Evolutionary conservation across 1,140 invertebrate species (phyloP), one percentile per base, ranked within the genome.

Genomic region (Solenopsis invicta): DNA sequence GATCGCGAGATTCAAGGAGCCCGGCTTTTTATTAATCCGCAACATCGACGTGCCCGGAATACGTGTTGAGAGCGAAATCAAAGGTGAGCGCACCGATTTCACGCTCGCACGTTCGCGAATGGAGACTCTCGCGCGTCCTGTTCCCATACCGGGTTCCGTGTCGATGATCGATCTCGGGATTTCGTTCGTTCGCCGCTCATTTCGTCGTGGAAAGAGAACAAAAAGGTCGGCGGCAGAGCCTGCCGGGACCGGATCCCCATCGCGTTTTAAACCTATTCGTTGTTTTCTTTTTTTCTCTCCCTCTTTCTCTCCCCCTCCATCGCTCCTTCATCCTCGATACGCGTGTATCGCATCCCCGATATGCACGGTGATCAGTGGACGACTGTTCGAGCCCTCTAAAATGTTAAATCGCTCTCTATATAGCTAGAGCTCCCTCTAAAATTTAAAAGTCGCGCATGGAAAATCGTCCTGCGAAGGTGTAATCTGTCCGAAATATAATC

Each of bases 141-240:
- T 89, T 84, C 74, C 82, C 74, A 85, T 59, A 85, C 61, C 48
- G 74, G 34, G 37, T 56, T 77, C 78, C 64, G 62, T 88, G 86
- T 89, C 88, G 88, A 88, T 85, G 86, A 87, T 76, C 80, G 86
- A 87, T 88, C 81, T 72, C 50, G 67, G 76, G 72, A 72, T 85
- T 85, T 74, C 85, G 45, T 67, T 52, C 29, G 34, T 62, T 52
- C 45, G 54, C 50, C 69, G 85, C 13, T 59, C 62, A 84, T 87
- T 87, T 87, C 56, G 66, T 56, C 34, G 61, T 37, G n/a, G 66
- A 67, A 87, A 54, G 45, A 18, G 64, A 87, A 62, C 77, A 81
- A 86, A 86, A 86, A 72, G 66, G 29, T 86, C 77, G 54, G 45
- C 45, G 48, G 21, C 64, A 9, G 54, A 75, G 80, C 41, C 41